Evolutionary conservation across 2,797 vertebrate species (phyloP).

Genomic region (Huso huso): DNA sequence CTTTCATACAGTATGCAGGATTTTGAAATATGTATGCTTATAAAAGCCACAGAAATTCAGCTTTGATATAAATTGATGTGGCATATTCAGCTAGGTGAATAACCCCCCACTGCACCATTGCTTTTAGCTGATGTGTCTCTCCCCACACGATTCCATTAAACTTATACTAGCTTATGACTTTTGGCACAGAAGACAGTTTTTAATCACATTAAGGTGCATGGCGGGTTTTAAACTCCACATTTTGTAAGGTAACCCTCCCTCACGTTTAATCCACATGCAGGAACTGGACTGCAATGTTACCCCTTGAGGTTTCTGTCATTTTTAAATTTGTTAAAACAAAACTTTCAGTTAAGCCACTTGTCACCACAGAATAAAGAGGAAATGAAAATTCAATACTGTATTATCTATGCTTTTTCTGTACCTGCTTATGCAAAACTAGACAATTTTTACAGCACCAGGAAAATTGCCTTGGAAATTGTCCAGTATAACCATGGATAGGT

Average conservation of each 20-base stretch:
- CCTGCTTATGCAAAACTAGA: no score
- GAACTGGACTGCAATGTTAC: no score
- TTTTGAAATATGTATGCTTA: slow-evolving; percentile 40
- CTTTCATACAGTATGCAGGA: slow-evolving; percentile 36
- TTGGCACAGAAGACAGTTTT: slow-evolving; percentile 3
- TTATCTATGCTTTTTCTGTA: no score
- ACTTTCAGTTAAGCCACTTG: no score
- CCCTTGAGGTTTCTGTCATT: no score
- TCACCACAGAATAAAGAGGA: no score
- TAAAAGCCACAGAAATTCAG: slow-evolving; percentile 21
- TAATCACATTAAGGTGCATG: slow-evolving; percentile 9
- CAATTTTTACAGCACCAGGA: no score
- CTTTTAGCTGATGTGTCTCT: background rate
- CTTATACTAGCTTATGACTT: slow-evolving; percentile 12
- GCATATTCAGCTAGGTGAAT: slow-evolving; percentile 20
- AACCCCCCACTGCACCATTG: slow-evolving; percentile 1
- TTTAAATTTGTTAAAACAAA: no score
- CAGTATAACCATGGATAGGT: no score
- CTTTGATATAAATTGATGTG: slow-evolving; percentile 22
- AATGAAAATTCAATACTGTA: no score
- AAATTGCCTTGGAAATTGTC: no score
- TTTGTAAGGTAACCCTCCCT: slow-evolving; percentile 2
- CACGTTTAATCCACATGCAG: no score
- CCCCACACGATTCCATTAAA: background rate
- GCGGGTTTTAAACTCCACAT: slow-evolving; percentile 3